A percentile compares a stretch with the other conserved stretches of the same genome.
Evolutionary conservation across 2,113 vertebrate genomes (phyloP).

Genomic region (Epinephelus moara): DNA sequence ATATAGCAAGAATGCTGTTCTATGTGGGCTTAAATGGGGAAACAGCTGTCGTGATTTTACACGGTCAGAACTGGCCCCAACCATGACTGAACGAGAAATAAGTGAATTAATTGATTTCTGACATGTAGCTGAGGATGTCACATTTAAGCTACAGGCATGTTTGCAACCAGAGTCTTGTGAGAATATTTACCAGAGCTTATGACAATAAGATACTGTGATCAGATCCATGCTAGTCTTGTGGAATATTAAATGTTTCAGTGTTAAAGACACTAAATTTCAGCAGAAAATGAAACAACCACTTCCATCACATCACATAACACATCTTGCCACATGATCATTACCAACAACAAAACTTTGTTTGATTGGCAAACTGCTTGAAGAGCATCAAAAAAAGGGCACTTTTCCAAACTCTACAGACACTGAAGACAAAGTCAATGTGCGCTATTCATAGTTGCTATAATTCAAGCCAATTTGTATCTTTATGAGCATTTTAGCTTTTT

Average conservation of each 20-base stretch:
- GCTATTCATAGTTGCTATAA: background rate
- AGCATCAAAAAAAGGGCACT: constrained; percentile 4
- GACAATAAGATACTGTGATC: constrained; percentile 39
- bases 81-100: constrained; percentile 60
- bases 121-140: constrained; percentile 56
- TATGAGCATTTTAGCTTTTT: background rate
- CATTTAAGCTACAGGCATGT: constrained; percentile 40
- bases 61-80: constrained; percentile 21
- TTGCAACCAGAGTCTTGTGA: constrained; percentile 11
- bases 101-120: constrained; percentile 66
- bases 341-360: background rate
- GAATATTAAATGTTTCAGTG: constrained; percentile 7
- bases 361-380: background rate
- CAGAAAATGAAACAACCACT: background rate
- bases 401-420: background rate
- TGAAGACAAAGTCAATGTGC: background rate
- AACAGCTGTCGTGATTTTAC: constrained; percentile 51
- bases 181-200: constrained; percentile 43
- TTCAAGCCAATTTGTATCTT: background rate
- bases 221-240: constrained; percentile 1
- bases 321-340: constrained; percentile 4
- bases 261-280: background rate
- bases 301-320: background rate
- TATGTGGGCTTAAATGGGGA: background rate
- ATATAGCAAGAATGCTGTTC: background rate